phyloP scores from a whole-genome alignment of 2,888 invertebrate species.

The Pseudoips prasinana region DNA sequence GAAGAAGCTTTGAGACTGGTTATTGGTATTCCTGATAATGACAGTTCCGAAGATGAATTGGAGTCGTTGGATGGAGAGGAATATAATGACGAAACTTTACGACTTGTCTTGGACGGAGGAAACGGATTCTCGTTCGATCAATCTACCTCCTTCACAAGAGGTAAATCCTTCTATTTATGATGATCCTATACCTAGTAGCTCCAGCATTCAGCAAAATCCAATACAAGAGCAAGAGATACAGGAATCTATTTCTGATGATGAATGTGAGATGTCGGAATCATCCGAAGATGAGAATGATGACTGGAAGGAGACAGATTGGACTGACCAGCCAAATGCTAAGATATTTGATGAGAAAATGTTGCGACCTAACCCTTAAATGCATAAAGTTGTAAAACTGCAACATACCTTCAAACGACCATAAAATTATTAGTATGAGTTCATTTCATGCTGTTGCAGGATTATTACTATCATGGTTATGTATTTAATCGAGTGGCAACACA shows the following conservation, averaged over 20 bases:
- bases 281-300: conserved; percentile 10
- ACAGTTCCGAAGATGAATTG: conserved; percentile 7
- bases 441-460: conserved; percentile 25
- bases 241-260: conserved; percentile 3
- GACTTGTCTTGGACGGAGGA: conserved; percentile 7
- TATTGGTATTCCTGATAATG: conserved; percentile 6
- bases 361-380: conserved; percentile 1
- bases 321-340: conserved; percentile 5
- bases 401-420: conserved; percentile 21
- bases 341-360: conserved; percentile 7
- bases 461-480: conserved; percentile 32
- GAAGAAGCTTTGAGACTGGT: conserved; percentile 7
- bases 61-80: conserved; percentile 5
- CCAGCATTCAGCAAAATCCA: conserved; percentile 5
- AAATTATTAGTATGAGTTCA: conserved; percentile 25
- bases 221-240: conserved; percentile 6
- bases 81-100: conserved; percentile 6
- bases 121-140: conserved; percentile 6
- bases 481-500: conserved; percentile 33
- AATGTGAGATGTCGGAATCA: conserved; percentile 5
- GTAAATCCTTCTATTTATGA: conserved; percentile 6
- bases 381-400: conserved; percentile 16
- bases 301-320: conserved; percentile 7
- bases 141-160: conserved; percentile 9
- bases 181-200: conserved; percentile 4